Evolutionary conservation across 2,113 vertebrate genomes (phyloP), one percentile per base, ranked within the genome.

Genomic region (Misgurnus anguillicaudatus): DNA sequence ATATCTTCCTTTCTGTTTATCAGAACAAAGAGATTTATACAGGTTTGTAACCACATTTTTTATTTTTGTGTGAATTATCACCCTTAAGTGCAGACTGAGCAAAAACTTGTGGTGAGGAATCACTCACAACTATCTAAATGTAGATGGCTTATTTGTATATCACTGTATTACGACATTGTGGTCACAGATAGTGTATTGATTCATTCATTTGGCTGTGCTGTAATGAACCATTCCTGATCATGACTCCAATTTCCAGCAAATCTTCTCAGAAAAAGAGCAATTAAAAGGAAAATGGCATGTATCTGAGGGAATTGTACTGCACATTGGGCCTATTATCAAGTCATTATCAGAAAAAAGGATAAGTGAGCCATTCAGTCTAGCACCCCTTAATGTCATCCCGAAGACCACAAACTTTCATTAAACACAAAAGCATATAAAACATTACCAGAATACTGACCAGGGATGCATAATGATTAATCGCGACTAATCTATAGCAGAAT

Each of bases 251-350:
- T 61, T 41, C 21, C 51, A 8, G 17, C 31, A 51, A 60, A 21
- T 16, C 21, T 13, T 21, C 66, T 58, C 17, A 42, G 55, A 24
- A 13, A 60, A 60, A 58, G 36, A 48, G 60, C 9, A 36, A 57
- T 55, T 71, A 19, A 36, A 64, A 8, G 19, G 36, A 7, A 70
- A 65, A 77, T 42, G 1, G 19, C 74, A 38, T 16, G 13, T 9
- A 48, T 48, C 24, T 61, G 11, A 62, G 11, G 17, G 19, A 69
- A 24, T 47, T 48, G 55, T 48, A 66, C 36, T 48, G 13, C 62
- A 14, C 53, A 8, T 48, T 72, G 39, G 63, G 64, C 61, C 24
- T 38, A 11, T 77, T 65, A 66, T 77, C 66, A 81, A 69, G 66
- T 38, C 39, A 51, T 65, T 70, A 58, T 69, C 14, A 45, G n/a